Conservation (phyloP, 2,888 invertebrate genomes). For the Rotaria sp. region DNA sequence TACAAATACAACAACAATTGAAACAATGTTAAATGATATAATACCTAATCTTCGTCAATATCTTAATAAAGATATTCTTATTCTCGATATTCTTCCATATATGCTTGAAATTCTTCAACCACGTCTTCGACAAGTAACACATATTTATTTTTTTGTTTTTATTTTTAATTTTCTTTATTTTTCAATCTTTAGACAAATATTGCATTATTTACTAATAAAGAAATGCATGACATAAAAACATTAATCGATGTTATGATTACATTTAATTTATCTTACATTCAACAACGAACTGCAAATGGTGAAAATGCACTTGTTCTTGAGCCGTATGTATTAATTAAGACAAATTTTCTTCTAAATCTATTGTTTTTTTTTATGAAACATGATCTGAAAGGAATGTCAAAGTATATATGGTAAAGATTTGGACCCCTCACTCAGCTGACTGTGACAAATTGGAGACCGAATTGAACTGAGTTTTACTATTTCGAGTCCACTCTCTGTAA, state of each 20-base stretch:
- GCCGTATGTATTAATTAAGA: constrained; percentile 59
- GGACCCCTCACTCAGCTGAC: no score
- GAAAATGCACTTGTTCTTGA: constrained; percentile 68
- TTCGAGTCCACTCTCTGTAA: no score
- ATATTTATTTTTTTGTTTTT: constrained; percentile 19
- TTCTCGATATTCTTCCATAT: constrained; percentile 67
- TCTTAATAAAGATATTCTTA: constrained; percentile 41
- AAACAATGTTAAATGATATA: not conserved
- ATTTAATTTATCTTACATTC: constrained; percentile 75
- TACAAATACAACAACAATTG: not conserved
- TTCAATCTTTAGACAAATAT: constrained; percentile 25
- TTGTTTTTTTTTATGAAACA: no score
- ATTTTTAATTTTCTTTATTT: constrained; percentile 33
- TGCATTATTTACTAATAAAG: constrained; percentile 68
- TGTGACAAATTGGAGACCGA: no score
- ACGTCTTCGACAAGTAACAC: constrained; percentile 65
- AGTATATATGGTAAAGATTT: no score
- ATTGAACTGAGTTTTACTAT: no score
- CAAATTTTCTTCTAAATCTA: not conserved
- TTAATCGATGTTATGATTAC: constrained; percentile 78
- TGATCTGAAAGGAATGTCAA: no score
- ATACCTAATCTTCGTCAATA: not conserved
- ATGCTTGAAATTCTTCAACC: constrained; percentile 69
- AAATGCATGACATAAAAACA: constrained; percentile 65
- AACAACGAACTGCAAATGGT: constrained; percentile 71